Conservation (phyloP, 2,888 invertebrate genomes). For the Dynastes tityus region DNA sequence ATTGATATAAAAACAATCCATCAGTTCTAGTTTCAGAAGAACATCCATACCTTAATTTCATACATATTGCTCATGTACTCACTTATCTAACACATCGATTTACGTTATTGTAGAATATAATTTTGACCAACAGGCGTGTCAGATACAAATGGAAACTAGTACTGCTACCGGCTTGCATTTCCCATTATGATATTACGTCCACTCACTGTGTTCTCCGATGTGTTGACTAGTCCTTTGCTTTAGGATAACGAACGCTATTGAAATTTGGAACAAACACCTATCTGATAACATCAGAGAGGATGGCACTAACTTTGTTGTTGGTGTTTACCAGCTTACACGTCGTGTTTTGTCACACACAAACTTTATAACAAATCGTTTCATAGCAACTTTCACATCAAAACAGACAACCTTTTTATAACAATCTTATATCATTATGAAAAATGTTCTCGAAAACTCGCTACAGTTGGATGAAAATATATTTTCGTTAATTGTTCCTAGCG, state of each 20-base stretch:
- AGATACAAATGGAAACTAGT: too few species aligned
- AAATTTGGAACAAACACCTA: constrained; percentile 11
- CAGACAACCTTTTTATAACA: not conserved
- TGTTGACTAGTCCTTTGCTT: not conserved
- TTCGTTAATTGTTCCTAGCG: too few species aligned
- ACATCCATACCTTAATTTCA: too few species aligned
- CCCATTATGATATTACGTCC: not conserved
- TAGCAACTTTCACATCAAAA: not conserved
- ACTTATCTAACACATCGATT: too few species aligned
- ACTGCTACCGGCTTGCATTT: too few species aligned
- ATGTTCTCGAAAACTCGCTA: not conserved
- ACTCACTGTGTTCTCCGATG: not conserved
- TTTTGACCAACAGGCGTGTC: too few species aligned
- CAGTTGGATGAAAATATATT: too few species aligned
- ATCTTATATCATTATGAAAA: not conserved
- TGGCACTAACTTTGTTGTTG: not conserved
- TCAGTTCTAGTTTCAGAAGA: too few species aligned
- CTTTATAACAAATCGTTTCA: constrained; percentile 9
- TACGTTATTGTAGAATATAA: too few species aligned
- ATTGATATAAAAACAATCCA: too few species aligned
- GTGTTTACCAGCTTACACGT: not conserved
- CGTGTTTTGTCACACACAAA: not conserved
- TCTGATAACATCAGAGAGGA: not conserved
- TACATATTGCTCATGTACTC: too few species aligned
- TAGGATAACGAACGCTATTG: not conserved